Conservation (phyloP, 2,797 vertebrate species). For the Rhinoraja longicauda region DNA sequence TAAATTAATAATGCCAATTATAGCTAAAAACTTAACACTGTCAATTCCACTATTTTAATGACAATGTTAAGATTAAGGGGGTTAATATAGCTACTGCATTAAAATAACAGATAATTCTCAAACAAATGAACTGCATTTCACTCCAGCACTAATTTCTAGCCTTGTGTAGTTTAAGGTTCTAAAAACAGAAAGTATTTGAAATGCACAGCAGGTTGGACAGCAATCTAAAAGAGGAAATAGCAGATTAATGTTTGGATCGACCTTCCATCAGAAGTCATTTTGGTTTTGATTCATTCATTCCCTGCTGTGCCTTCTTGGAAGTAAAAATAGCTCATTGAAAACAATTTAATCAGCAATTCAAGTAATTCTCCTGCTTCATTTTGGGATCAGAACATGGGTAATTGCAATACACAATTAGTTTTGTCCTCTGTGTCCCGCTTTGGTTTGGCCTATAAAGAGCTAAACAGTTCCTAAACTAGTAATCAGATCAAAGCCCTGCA, state of each 20-base stretch:
- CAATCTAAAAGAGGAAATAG: neutral
- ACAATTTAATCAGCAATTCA: constrained; percentile 1
- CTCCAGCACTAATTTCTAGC: neutral
- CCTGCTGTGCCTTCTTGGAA: neutral
- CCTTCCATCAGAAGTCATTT: neutral
- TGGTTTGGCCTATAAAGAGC: too few species aligned
- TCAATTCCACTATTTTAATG: neutral
- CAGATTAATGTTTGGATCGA: constrained; percentile 4
- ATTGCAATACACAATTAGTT: neutral
- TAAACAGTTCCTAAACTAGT: too few species aligned
- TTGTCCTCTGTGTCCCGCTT: neutral
- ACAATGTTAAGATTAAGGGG: neutral
- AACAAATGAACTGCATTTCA: neutral
- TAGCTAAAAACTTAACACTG: neutral
- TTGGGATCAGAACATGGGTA: neutral
- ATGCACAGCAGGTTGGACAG: neutral
- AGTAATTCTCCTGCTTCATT: neutral
- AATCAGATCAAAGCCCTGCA: too few species aligned
- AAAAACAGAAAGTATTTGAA: neutral
- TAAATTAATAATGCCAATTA: neutral
- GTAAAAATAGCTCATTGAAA: neutral
- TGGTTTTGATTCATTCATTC: neutral
- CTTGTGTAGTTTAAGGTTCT: neutral
- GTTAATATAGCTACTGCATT: neutral
- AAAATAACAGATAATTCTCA: neutral